A percentile compares a stretch with the other conserved stretches of the same genome.
phyloP scores from a whole-genome alignment of 2,888 invertebrate genomes.

The Pristionchus entomophagus region DNA sequence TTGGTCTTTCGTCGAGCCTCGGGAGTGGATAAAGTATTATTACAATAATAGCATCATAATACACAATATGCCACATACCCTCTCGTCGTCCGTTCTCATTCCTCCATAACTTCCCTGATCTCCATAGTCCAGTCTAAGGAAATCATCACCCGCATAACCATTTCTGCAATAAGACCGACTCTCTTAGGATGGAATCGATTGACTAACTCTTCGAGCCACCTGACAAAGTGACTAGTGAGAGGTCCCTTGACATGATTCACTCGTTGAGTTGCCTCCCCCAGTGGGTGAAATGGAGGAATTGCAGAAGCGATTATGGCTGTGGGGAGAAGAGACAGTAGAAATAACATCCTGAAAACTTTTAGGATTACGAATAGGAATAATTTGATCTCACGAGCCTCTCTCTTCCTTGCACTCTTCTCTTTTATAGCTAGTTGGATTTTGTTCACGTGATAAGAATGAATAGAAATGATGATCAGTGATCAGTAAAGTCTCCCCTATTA shows the following conservation, averaged over 20 bases:
- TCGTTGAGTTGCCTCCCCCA: background rate
- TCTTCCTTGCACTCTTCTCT: background rate
- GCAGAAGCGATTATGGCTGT: background rate
- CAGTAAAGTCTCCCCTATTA: background rate
- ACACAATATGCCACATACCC: background rate
- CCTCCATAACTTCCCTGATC: background rate
- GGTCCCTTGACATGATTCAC: slow-evolving; percentile 7
- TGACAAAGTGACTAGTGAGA: background rate
- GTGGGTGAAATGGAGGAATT: background rate
- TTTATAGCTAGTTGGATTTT: background rate
- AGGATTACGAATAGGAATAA: too few relatives aligned
- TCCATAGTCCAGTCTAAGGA: background rate
- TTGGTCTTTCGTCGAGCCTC: too few relatives aligned
- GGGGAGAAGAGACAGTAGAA: background rate
- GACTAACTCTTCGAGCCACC: slow-evolving; percentile 8
- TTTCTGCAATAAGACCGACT: background rate
- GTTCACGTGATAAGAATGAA: background rate
- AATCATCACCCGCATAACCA: background rate
- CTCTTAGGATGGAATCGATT: background rate
- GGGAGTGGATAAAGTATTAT: background rate
- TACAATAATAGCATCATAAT: background rate
- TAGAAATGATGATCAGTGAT: background rate
- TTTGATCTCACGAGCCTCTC: background rate
- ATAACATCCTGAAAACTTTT: background rate
- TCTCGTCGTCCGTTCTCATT: background rate